Base-by-base conservation (phyloP, 2,797 vertebrate genomes). In the Acipenser ruthenus region DNA sequence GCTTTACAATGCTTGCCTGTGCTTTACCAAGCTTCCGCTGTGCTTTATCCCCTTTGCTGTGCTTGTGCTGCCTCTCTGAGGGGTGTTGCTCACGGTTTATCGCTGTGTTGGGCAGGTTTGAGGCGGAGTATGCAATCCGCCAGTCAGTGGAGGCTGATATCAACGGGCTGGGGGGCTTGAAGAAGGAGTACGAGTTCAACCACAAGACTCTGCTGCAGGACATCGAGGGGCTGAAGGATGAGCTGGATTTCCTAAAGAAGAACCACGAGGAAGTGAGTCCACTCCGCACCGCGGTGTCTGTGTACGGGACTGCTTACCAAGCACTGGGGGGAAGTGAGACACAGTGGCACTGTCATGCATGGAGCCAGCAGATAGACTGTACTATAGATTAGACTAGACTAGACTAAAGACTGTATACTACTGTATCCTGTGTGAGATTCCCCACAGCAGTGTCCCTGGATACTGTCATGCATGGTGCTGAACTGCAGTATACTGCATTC, bases 101-200 rank as follows among this genome's bases (percentile, higher is more conserved):
- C 8, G 5, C 8, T 11, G 10, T 13, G 18, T 7, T 37, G 23
- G 23, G 23, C 53, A 68, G 67, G 62, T 6, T 49, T 12, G 61
- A 68, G 10, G 8, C 51, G 1, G 67, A 68, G 18, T n/a, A 15
- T 6, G 5, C 6, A 3, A 10, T 68, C 12, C 62, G 67, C 2
- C 62, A 68, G 11, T n/a, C 62, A 1, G 67, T 68, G 67, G 67
- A 68, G 67, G 10, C 10, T 6, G 67, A 68, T 9, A 64, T 68
- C 9, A 53, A 56, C 13, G 53, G 62, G 6, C 7, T 68, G 52
- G 49, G 15, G 10, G 52, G 9, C 0, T 13, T 64, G 51, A 64
- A 60, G 62, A 15, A 23, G 7, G 67, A 68, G 5, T 68, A 64
- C 49, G 62, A 50, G 4, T 6, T 37, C 12, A 64, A 13, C 10